A percentile compares a stretch with the other conserved stretches of the same genome.
These are phyloP conservation scores for Orthosia incerta DNA, from an alignment of 2,888 invertebrate species.

Conservation along the genomic window DNA sequence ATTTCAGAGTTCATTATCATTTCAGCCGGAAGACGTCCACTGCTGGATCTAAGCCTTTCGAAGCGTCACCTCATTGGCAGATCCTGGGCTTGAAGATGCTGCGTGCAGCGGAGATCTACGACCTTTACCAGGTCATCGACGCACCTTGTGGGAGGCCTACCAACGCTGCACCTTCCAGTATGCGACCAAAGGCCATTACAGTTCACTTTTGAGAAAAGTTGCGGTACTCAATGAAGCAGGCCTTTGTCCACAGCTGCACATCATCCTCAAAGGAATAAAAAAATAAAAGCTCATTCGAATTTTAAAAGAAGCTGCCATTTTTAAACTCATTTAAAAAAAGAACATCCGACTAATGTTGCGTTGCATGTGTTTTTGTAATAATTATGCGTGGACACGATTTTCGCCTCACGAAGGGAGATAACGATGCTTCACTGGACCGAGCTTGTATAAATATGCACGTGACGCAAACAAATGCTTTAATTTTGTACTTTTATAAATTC, in stretches of 20 bases:
- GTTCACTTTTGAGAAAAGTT: not conserved
- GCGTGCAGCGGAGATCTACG: not conserved
- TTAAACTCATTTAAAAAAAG: conserved; percentile 27
- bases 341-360: conserved; percentile 39
- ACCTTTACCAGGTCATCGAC: no score
- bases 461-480: conserved; percentile 32
- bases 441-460: conserved; percentile 33
- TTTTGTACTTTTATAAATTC: not conserved
- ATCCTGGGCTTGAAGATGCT: not conserved
- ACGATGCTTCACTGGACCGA: conserved; percentile 44
- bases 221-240: no score
- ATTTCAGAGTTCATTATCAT: no score
- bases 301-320: not conserved
- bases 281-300: not conserved
- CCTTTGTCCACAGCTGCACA: no score
- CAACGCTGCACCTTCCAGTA: no score
- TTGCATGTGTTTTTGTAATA: conserved; percentile 53
- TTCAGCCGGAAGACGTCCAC: not conserved
- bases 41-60: not conserved
- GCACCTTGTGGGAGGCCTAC: not conserved
- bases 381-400: conserved; percentile 69
- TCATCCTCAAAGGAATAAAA: no score
- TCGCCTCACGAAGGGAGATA: conserved; percentile 57
- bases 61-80: not conserved
- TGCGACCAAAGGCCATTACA: no score